phyloP scores from a whole-genome alignment of 2,113 vertebrate genomes.

The Lampris megalopsis region DNA sequence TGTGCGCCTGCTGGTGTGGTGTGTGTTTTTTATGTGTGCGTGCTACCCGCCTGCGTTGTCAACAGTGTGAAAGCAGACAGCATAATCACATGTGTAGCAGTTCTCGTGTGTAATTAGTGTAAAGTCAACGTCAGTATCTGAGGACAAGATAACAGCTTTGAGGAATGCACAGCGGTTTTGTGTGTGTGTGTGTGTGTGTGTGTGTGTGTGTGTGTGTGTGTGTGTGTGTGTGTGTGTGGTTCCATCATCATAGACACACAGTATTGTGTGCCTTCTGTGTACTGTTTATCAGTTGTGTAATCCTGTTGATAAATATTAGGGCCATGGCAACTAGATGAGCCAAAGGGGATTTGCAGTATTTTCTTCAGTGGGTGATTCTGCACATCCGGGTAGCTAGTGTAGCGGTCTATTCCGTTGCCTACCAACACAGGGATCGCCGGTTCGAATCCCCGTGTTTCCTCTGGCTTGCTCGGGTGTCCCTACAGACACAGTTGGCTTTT shows the following conservation, averaged over 20 bases:
- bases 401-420: too few species aligned
- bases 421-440: too few species aligned
- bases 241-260: too few species aligned
- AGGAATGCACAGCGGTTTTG: background rate
- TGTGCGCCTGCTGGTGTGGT: constrained; percentile 9
- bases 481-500: too few species aligned
- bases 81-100: constrained; percentile 27
- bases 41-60: constrained; percentile 5
- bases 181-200: background rate
- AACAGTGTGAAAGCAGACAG: constrained; percentile 19
- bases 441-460: too few species aligned
- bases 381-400: too few species aligned
- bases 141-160: constrained; percentile 33
- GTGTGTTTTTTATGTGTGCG: constrained; percentile 17
- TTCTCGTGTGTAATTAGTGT: constrained; percentile 44
- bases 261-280: background rate
- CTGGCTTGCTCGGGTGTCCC: too few species aligned
- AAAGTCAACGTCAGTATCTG: constrained; percentile 37
- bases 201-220: background rate
- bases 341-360: background rate
- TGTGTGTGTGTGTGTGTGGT: constrained; percentile 13
- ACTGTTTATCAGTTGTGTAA: constrained; percentile 1
- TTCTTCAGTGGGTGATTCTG: background rate
- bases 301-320: background rate
- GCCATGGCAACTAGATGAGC: background rate